Evolutionary conservation across 2,797 vertebrate species (phyloP), one percentile per base, ranked within the genome.

Genomic region (Melanotaenia boesemani): DNA sequence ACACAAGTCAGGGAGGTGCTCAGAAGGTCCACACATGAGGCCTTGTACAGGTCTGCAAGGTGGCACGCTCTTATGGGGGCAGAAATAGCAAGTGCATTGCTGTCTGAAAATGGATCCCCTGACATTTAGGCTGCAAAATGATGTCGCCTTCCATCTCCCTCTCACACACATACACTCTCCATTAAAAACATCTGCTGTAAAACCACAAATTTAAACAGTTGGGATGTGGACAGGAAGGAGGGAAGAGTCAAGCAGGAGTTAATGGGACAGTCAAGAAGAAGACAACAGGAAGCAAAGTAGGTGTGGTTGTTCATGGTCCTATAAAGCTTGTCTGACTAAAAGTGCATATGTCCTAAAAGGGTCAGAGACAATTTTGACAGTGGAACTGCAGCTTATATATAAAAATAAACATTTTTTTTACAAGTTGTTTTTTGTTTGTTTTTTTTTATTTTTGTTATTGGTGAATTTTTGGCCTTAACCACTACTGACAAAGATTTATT

Each of bases 201-300:
- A 89, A 90, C 86, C 81, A 88, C 82, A 89, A 72, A 81, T 87
- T 88, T 90, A 78, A 90, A 85, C 81, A 87, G 77, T 72, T 54
- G 74, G 77, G 70, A 83, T 85, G 81, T 69, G 77, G 69, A 63
- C 30, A 28, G 36, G 26, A 50, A 65, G 72, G 64, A 32, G 32
- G 32, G 67, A 65, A 71, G 59, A 77, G 63, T 72, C 37, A 50
- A 63, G 50, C 30, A 44, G 73, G 70, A 69, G 71, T 66, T 73
- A 60, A 34, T 55, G 70, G 77, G 75, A 79, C 34, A 68, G 77
- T 64, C 2, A 24, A 1, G 63, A 73, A 46, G 71, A 55, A 82
- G 77, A 80, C 48, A 71, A 54, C 76, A 60, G 70, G 87, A 74
- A 79, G 74, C 44, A 36, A 48, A 70, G 72, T 77, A 82, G 77